Evolutionary conservation across 1,140 invertebrate genomes (phyloP).

Genomic region (roundworm (Caenorhabditis elegans)): DNA sequence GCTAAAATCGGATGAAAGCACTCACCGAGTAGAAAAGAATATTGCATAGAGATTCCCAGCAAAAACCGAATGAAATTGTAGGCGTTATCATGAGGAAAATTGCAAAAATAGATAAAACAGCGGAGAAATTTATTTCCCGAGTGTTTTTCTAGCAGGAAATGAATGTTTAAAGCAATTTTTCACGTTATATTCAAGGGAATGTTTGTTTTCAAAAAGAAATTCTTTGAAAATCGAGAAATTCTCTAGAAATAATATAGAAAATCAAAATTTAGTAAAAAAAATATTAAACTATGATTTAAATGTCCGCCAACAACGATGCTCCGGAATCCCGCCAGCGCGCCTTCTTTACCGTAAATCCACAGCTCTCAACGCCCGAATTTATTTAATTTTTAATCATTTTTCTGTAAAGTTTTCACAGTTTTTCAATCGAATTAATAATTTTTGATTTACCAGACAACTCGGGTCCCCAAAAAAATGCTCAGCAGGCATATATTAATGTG

Average conservation of each 20-base stretch:
- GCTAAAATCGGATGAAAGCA: no score
- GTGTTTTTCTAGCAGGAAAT: no score
- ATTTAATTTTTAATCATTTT: background rate
- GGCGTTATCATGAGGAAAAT: background rate
- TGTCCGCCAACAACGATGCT: background rate
- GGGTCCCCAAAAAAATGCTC: background rate
- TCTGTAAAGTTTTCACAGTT: background rate
- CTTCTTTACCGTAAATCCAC: background rate
- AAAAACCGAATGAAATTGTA: background rate
- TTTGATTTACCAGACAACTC: background rate
- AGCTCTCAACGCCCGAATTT: background rate
- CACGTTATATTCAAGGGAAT: no score
- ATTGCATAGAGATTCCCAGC: background rate
- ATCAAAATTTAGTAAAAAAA: no score
- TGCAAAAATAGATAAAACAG: background rate
- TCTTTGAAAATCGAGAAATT: no score
- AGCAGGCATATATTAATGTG: background rate
- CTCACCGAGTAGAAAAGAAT: background rate
- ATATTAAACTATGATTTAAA: background rate
- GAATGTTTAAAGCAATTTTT: no score
- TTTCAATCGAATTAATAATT: background rate
- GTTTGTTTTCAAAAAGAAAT: no score
- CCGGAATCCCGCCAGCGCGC: background rate
- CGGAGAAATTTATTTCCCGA: background rate
- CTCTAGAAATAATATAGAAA: no score